Percentiles rank a stretch among this genome's conserved stretches.
Conservation (phyloP, 2,797 vertebrate genomes). For the Naso thynnoides region DNA sequence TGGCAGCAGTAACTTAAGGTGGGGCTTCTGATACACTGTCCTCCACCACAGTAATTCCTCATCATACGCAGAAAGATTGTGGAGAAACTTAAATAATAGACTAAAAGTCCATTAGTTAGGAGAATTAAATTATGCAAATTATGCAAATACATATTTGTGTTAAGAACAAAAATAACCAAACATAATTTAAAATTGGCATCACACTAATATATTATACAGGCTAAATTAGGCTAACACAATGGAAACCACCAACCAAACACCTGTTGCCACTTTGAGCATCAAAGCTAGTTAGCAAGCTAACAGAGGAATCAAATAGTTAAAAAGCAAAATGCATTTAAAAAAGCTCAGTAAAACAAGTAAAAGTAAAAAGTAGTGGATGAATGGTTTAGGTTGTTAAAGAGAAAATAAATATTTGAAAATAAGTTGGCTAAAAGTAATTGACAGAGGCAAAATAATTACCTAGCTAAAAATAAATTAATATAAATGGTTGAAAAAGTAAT, state of each 20-base stretch:
- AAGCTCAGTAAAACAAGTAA: neutral
- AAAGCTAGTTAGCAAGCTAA: neutral
- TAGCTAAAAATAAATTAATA: neutral
- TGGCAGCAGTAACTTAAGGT: neutral
- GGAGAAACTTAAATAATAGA: neutral
- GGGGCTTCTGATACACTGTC: neutral
- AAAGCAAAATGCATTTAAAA: too few species aligned
- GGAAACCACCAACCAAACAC: neutral
- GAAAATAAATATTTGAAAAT: neutral
- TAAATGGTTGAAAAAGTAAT: neutral
- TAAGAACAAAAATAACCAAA: constrained; percentile 3
- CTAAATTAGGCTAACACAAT: too few species aligned
- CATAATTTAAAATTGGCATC: neutral
- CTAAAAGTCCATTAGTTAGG: too few species aligned
- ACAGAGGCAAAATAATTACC: neutral
- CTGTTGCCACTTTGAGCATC: neutral
- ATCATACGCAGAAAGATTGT: neutral
- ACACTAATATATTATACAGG: neutral
- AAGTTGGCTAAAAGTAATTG: neutral
- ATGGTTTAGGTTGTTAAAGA: neutral
- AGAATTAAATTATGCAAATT: too few species aligned
- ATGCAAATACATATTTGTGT: neutral
- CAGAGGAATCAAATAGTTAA: neutral
- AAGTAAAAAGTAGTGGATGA: neutral
- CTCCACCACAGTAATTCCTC: neutral